Percentiles rank a stretch among this genome's conserved stretches.
These are phyloP conservation scores for Vidua chalybeata DNA, from an alignment of 2,113 vertebrate genomes.

Conservation along the genomic window DNA sequence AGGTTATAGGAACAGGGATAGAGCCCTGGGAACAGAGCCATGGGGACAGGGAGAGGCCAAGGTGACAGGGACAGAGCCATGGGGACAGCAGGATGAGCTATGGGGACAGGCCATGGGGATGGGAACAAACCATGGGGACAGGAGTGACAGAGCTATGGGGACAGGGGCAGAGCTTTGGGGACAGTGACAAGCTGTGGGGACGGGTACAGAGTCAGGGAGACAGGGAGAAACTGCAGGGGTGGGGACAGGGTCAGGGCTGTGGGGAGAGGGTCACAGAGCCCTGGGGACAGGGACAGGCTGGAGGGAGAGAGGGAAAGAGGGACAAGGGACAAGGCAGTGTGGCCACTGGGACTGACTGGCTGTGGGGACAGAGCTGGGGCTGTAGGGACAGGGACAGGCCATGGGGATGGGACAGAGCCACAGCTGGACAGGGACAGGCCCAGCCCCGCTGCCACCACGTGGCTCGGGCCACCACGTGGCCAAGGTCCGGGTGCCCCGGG, in stretches of 20 bases:
- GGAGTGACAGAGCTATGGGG: too few species aligned
- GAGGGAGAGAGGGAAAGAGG: neutral
- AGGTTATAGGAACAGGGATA: too few species aligned
- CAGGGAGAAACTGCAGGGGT: neutral
- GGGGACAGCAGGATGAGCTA: neutral
- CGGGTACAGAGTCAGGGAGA: neutral
- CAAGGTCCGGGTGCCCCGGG: neutral
- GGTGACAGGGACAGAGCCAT: neutral
- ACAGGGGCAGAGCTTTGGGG: neutral
- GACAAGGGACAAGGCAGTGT: neutral
- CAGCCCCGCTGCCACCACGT: neutral
- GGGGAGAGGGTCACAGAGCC: neutral
- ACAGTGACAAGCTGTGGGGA: neutral
- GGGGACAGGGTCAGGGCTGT: too few species aligned
- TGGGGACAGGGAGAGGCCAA: too few species aligned
- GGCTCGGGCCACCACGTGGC: neutral
- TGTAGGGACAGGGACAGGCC: accelerated
- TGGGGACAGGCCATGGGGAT: neutral
- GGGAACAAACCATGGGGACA: too few species aligned
- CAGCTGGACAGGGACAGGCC: neutral
- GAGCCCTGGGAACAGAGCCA: neutral
- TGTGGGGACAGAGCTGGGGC: too few species aligned
- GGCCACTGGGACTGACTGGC: neutral
- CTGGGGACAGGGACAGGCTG: neutral
- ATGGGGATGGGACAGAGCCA: too few species aligned